These are phyloP conservation scores for Triplophysa yarkandensis DNA, from an alignment of 2,797 vertebrate species.

Conservation along the genomic window DNA sequence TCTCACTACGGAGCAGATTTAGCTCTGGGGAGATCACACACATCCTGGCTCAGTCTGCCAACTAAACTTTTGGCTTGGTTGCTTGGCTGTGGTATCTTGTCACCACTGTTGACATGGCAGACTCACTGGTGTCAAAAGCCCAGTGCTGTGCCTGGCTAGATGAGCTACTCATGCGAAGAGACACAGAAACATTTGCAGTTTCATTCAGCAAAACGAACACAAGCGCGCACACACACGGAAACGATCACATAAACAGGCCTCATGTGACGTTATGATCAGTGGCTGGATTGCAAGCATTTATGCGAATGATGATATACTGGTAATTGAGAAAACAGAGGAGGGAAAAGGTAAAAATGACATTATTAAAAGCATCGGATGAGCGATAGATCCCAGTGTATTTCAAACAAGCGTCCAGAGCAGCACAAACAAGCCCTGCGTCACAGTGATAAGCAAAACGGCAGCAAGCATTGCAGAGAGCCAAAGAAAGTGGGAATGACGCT, in stretches of 20 bases:
- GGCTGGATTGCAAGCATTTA: conserved; percentile 63
- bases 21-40: conserved; percentile 42
- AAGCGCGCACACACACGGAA: conserved; percentile 28
- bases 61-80: conserved; percentile 47
- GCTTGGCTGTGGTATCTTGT: conserved; percentile 34
- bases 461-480: conserved; percentile 50
- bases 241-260: conserved; percentile 48
- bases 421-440: conserved; percentile 70
- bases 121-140: conserved; percentile 43
- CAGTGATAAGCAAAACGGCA: conserved; percentile 70
- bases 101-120: conserved; percentile 48
- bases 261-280: conserved; percentile 53
- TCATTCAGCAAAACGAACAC: not conserved
- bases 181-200: conserved; percentile 14
- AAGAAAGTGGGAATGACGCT: conserved; percentile 50
- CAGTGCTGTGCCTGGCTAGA: conserved; percentile 35
- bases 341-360: conserved; percentile 67
- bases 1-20: conserved; percentile 49
- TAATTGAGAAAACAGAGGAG: conserved; percentile 17
- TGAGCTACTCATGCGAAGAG: conserved; percentile 39
- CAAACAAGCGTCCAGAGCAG: conserved; percentile 62
- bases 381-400: conserved; percentile 71
- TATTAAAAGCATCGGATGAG: conserved; percentile 68
- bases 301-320: conserved; percentile 50
- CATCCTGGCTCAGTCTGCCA: conserved; percentile 37